These are phyloP conservation scores for Calephelis virginiensis DNA, from an alignment of 1,140 invertebrate species.

Conservation along the genomic window DNA sequence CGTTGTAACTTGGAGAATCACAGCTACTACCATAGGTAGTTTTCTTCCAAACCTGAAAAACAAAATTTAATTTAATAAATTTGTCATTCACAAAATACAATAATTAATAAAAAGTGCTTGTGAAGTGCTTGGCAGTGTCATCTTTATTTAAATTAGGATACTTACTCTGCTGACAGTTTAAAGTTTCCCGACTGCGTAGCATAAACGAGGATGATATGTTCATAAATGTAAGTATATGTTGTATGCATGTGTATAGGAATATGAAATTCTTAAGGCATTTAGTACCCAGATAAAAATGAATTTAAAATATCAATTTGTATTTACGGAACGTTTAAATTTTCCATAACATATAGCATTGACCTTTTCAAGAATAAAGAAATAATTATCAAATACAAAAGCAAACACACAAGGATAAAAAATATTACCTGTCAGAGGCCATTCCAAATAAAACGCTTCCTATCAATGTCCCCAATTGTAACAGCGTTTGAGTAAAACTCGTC, in stretches of 20 bases:
- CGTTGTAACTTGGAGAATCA: slow-evolving; percentile 80
- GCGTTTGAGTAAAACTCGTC: slow-evolving; percentile 83
- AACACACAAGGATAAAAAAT: not conserved
- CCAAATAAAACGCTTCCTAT: slow-evolving; percentile 71
- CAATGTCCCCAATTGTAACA: slow-evolving; percentile 70
- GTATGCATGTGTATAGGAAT: no score
- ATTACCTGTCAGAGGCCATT: slow-evolving; percentile 72
- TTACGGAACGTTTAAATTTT: not conserved
- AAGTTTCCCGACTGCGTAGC: no score
- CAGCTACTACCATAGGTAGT: slow-evolving; percentile 78
- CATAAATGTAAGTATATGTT: no score
- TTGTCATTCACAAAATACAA: no score
- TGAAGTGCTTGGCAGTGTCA: no score
- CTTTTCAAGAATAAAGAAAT: not conserved
- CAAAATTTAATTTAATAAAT: slow-evolving; percentile 10
- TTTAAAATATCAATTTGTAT: no score
- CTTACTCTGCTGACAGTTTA: no score
- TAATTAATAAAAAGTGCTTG: no score
- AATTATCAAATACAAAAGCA: not conserved
- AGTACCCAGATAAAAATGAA: no score
- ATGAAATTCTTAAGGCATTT: no score
- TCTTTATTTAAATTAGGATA: no score
- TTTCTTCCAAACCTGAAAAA: slow-evolving; percentile 82
- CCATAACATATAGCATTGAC: not conserved
- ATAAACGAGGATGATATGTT: no score